phyloP scores from a whole-genome alignment of 2,888 invertebrate species.

The Neoascia interrupta region DNA sequence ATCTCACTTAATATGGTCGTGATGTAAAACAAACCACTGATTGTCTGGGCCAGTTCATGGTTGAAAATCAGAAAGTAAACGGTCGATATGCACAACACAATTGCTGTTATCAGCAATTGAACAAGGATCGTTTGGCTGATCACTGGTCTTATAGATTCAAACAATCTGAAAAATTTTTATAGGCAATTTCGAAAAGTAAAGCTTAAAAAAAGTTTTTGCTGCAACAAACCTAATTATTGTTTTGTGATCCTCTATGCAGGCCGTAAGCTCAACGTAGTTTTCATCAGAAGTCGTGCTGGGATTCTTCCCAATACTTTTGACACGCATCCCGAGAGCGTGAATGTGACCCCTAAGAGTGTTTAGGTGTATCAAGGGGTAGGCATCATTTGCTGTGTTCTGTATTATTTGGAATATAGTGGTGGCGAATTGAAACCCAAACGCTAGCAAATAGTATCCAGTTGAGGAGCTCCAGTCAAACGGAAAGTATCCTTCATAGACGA shows the following conservation, averaged over 20 bases:
- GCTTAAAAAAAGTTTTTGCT: background rate
- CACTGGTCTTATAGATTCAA: constrained; percentile 9
- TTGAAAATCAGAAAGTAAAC: constrained; percentile 22
- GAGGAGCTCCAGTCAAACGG: constrained; percentile 17
- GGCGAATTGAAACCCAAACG: constrained; percentile 6
- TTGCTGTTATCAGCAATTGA: constrained; percentile 24
- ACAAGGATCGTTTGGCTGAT: no score
- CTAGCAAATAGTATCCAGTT: background rate
- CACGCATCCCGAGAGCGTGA: constrained; percentile 22
- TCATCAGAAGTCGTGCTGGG: background rate
- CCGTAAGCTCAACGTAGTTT: constrained; percentile 16
- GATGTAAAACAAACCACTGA: constrained; percentile 8
- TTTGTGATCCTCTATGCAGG: constrained; percentile 32
- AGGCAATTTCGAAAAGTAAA: background rate
- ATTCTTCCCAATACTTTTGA: constrained; percentile 25
- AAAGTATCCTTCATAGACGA: constrained; percentile 23
- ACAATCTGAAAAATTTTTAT: constrained; percentile 15
- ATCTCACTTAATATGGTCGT: background rate
- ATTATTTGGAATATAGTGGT: background rate
- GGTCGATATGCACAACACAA: constrained; percentile 23
- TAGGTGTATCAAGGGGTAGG: constrained; percentile 17
- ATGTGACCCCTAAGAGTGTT: constrained; percentile 17
- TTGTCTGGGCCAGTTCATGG: background rate
- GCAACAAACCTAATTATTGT: constrained; percentile 27
- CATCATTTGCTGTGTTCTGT: constrained; percentile 20